Conservation (phyloP, 2,888 invertebrate genomes). For the Epinotia brunnichana region DNA sequence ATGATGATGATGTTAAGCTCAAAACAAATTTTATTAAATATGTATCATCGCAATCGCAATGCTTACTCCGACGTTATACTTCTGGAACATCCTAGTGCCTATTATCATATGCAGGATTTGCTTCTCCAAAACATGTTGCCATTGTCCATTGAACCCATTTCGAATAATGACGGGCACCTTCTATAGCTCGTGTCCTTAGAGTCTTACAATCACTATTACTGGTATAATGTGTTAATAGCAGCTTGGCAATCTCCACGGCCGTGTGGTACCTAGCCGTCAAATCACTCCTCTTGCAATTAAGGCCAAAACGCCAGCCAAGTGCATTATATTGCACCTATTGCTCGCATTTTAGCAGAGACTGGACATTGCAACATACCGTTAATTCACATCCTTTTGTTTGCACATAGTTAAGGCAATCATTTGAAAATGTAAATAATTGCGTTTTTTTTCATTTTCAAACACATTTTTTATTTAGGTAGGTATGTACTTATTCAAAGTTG, state of each 20-base stretch:
- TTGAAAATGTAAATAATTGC: background rate
- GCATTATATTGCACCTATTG: constrained; percentile 57
- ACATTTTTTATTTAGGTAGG: background rate
- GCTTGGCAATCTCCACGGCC: constrained; percentile 44
- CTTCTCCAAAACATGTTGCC: background rate
- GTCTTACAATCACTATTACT: constrained; percentile 36
- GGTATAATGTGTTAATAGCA: constrained; percentile 28
- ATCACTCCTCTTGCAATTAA: constrained; percentile 60
- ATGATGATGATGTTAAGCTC: too few relatives aligned
- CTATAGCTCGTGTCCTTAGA: constrained; percentile 32
- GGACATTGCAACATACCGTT: constrained; percentile 55
- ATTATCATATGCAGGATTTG: background rate
- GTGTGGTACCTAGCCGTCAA: constrained; percentile 46
- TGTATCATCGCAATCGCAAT: too few relatives aligned
- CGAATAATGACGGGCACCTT: constrained; percentile 30
- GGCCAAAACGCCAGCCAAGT: constrained; percentile 52
- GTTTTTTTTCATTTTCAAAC: too few relatives aligned
- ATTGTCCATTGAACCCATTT: constrained; percentile 20
- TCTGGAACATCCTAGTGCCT: background rate
- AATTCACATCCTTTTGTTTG: constrained; percentile 44
- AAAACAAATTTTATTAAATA: too few relatives aligned
- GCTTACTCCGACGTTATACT: too few relatives aligned
- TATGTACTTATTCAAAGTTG: too few relatives aligned
- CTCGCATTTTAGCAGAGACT: constrained; percentile 53
- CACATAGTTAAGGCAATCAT: constrained; percentile 23